These are phyloP conservation scores for Orussus abietinus DNA, from an alignment of 1,140 invertebrate genomes.

Conservation along the genomic window DNA sequence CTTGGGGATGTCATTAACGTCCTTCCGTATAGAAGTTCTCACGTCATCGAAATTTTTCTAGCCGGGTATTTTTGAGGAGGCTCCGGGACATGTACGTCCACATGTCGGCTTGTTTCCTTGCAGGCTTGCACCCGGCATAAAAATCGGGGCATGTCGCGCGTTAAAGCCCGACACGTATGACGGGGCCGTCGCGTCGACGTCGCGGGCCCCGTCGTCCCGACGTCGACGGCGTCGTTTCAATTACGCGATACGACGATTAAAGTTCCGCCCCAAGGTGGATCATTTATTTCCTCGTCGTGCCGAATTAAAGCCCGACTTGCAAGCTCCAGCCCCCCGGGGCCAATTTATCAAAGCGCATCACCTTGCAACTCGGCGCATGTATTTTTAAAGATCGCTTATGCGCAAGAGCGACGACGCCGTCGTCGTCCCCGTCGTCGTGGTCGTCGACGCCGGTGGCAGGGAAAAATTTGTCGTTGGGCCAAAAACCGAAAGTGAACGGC, in stretches of 20 bases:
- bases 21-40: too few species aligned
- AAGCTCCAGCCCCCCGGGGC: slow-evolving; percentile 4
- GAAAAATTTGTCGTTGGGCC: slow-evolving; percentile 19
- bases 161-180: too few species aligned
- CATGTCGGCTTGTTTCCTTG: too few species aligned
- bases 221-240: too few species aligned
- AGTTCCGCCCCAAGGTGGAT: neutral
- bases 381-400: slow-evolving; percentile 15
- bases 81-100: too few species aligned
- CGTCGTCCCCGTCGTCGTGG: neutral
- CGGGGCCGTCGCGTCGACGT: too few species aligned
- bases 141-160: too few species aligned
- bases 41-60: too few species aligned
- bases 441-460: neutral
- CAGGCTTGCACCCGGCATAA: too few species aligned
- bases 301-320: slow-evolving; percentile 12
- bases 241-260: slow-evolving; percentile 16
- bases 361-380: slow-evolving; percentile 8
- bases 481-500: slow-evolving; percentile 19
- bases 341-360: slow-evolving; percentile 24
- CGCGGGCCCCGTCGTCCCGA: too few species aligned
- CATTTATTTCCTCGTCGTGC: slow-evolving; percentile 17
- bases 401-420: slow-evolving; percentile 12
- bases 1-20: too few species aligned
- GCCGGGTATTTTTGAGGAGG: too few species aligned